A percentile compares a stretch with the other conserved stretches of the same genome.
These are phyloP conservation scores for Drosophila stalkeri DNA, from an alignment of 2,888 invertebrate genomes.

Conservation along the genomic window DNA sequence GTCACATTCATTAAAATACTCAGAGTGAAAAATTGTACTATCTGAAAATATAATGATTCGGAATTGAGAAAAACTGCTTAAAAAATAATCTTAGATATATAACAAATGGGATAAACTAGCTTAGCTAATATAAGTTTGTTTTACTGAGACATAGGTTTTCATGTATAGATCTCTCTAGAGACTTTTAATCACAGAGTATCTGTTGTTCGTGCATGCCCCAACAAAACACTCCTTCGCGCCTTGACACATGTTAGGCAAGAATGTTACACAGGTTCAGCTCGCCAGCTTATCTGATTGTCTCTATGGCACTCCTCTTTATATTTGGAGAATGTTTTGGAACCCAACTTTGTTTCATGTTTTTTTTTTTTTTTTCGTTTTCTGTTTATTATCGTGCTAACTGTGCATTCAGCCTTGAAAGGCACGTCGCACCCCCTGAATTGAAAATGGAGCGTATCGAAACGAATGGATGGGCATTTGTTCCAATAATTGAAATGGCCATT, in stretches of 20 bases:
- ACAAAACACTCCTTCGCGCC: background rate
- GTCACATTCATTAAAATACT: no score
- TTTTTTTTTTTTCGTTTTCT: background rate
- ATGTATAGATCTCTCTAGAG: no score
- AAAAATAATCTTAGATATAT: no score
- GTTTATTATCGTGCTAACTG: slow-evolving; percentile 28
- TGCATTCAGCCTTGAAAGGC: slow-evolving; percentile 48
- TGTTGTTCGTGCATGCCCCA: background rate
- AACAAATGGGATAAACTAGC: no score
- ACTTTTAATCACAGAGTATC: background rate
- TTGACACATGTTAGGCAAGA: background rate
- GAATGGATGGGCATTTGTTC: slow-evolving; percentile 48
- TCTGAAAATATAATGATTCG: no score
- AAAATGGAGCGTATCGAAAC: slow-evolving; percentile 24
- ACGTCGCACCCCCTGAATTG: background rate
- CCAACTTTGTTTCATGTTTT: background rate
- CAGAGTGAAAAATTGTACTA: background rate
- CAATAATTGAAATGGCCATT: slow-evolving; percentile 43
- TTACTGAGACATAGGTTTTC: no score
- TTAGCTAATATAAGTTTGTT: no score
- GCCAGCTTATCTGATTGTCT: slow-evolving; percentile 3
- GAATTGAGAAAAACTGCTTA: background rate
- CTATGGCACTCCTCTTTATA: slow-evolving; percentile 30
- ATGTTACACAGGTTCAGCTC: background rate
- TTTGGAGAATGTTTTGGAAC: background rate